Percentiles rank a stretch among this genome's conserved stretches.
phyloP scores from a whole-genome alignment of 2,797 vertebrate genomes.

The Orientallactaga sibirica region DNA sequence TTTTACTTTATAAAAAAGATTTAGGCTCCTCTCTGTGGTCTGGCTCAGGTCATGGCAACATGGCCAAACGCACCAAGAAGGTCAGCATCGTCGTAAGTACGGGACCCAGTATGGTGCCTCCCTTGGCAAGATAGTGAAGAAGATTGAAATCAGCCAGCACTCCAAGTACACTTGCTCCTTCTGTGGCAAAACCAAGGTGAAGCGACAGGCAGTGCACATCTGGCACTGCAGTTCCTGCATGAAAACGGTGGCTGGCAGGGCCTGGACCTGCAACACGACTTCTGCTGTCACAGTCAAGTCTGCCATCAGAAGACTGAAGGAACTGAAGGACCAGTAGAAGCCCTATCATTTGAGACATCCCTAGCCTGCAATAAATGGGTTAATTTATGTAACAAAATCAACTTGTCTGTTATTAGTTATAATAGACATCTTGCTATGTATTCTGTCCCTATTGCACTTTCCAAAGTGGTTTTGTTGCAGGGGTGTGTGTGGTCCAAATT shows the following conservation, averaged over 20 bases:
- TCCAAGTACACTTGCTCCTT: too few species aligned
- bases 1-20: not conserved
- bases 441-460: not conserved
- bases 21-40: too few species aligned
- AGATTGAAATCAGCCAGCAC: too few species aligned
- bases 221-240: constrained; percentile 99
- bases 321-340: constrained; percentile 98
- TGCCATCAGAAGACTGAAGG: constrained; percentile 98
- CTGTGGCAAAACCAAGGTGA: constrained; percentile 96
- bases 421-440: not conserved
- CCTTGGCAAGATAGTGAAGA: too few species aligned
- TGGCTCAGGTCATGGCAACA: too few species aligned
- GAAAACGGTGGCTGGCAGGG: constrained; percentile 98
- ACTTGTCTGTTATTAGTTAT: constrained; percentile 52
- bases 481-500: too few species aligned
- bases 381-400: constrained; percentile 74
- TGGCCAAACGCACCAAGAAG: too few species aligned
- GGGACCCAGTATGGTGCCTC: too few species aligned
- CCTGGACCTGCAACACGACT: constrained; percentile 99
- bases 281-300: constrained; percentile 99
- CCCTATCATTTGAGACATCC: constrained; percentile 8
- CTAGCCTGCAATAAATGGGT: constrained; percentile 78
- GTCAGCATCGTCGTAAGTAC: too few species aligned
- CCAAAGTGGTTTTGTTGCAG: not conserved
- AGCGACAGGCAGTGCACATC: constrained; percentile 98